A percentile compares a stretch with the other conserved stretches of the same genome.
phyloP scores from a whole-genome alignment of 2,797 vertebrate species.

The Gallirallus australis region DNA sequence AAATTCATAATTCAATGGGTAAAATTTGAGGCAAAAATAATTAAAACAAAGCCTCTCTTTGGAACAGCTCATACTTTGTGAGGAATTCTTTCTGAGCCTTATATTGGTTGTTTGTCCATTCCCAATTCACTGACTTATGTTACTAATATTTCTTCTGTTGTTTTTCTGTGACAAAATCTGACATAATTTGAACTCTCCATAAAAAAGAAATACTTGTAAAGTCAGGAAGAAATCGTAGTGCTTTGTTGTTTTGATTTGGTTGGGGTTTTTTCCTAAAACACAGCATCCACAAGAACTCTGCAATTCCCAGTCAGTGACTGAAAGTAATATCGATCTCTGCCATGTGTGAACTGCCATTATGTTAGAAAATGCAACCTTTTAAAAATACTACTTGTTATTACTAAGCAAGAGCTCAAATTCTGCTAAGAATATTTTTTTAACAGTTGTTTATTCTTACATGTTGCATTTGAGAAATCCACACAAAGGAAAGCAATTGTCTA shows the following conservation, averaged over 20 bases:
- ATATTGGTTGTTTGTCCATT: background rate
- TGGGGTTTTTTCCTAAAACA: background rate
- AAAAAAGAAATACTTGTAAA: background rate
- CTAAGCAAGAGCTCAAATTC: background rate
- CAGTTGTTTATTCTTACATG: background rate
- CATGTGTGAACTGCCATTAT: background rate
- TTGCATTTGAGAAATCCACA: background rate
- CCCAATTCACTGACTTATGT: background rate
- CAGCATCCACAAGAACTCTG: background rate
- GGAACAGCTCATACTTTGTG: slow-evolving; percentile 17
- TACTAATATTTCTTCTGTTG: background rate
- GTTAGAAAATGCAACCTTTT: background rate
- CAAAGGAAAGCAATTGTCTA: background rate
- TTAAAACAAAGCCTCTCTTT: slow-evolving; percentile 56
- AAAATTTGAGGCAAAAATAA: slow-evolving; percentile 60
- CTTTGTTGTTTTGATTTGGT: no score
- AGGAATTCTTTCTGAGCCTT: slow-evolving; percentile 41
- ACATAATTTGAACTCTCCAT: background rate
- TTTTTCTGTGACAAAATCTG: background rate
- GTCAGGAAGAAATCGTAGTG: background rate
- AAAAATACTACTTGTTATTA: background rate
- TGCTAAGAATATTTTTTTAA: background rate
- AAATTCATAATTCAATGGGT: slow-evolving; percentile 37
- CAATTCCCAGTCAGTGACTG: background rate
- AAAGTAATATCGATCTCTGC: background rate